These are phyloP conservation scores for Azemiops feae DNA, from an alignment of 2,113 vertebrate species.

Conservation along the genomic window DNA sequence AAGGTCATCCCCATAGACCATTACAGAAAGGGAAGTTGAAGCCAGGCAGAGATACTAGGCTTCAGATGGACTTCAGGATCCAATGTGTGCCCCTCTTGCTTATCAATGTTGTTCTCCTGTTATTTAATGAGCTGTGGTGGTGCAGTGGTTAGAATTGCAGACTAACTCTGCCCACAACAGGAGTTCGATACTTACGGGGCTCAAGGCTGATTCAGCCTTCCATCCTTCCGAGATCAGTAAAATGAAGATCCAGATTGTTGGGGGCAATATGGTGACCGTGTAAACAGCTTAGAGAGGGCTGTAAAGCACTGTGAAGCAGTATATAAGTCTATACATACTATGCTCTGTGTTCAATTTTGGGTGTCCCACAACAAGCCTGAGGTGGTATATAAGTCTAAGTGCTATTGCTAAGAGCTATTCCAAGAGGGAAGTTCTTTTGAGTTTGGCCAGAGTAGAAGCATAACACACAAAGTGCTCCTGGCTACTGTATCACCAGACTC, in stretches of 20 bases:
- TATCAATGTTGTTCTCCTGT: background rate
- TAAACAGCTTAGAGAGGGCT: background rate
- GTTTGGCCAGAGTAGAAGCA: background rate
- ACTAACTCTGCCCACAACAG: background rate
- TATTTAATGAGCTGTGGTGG: background rate
- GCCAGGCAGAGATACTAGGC: background rate
- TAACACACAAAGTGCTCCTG: background rate
- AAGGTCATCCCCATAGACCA: background rate
- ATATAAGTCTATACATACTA: background rate
- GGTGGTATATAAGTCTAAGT: background rate
- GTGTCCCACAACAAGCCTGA: background rate
- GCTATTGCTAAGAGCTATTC: background rate
- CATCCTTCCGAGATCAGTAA: background rate
- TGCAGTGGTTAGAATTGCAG: background rate
- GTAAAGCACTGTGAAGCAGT: background rate
- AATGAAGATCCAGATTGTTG: background rate
- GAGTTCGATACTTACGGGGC: background rate
- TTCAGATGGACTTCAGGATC: background rate
- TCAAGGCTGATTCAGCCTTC: background rate
- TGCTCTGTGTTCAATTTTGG: too few relatives aligned
- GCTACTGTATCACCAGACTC: background rate
- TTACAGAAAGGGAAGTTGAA: background rate
- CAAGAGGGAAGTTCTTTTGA: background rate
- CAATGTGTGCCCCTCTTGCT: background rate
- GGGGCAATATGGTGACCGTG: background rate